Evolutionary conservation across 2,888 invertebrate genomes (phyloP).

Genomic region (Campopleginae sp.): DNA sequence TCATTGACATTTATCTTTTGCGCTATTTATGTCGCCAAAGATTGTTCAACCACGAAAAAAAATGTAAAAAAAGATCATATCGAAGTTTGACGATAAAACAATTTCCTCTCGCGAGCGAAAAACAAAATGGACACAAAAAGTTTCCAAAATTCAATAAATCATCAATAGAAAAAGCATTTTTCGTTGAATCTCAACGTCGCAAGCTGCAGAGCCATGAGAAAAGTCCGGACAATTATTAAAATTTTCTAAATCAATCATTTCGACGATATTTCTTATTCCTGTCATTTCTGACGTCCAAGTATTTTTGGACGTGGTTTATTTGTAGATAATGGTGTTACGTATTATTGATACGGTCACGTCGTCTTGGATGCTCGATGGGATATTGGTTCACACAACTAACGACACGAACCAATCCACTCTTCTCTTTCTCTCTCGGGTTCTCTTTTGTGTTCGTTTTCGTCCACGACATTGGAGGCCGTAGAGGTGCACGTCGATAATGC

Average conservation of each 20-base stretch:
- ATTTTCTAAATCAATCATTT: neutral
- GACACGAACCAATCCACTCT: slow-evolving; percentile 15
- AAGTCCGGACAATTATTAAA: neutral
- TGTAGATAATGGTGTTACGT: neutral
- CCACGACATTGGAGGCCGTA: slow-evolving; percentile 76
- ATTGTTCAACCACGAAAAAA: neutral
- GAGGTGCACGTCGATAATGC: slow-evolving; percentile 79
- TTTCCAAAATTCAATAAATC: no score
- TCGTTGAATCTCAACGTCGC: no score
- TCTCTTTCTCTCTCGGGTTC: neutral
- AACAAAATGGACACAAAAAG: no score
- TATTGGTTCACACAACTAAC: slow-evolving; percentile 29
- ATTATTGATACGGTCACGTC: neutral
- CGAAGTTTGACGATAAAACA: no score
- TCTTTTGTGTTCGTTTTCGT: slow-evolving; percentile 27
- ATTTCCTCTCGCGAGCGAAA: no score
- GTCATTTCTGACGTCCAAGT: neutral
- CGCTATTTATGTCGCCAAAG: neutral
- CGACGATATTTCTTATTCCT: neutral
- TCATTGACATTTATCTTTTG: neutral
- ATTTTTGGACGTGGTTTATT: neutral
- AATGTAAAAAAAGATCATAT: no score
- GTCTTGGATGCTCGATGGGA: neutral
- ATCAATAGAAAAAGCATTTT: no score
- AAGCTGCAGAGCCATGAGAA: no score